Percentiles rank a stretch among this genome's conserved stretches.
Conservation (phyloP, 2,888 invertebrate species). For the Scelioninae gen. 1 region DNA sequence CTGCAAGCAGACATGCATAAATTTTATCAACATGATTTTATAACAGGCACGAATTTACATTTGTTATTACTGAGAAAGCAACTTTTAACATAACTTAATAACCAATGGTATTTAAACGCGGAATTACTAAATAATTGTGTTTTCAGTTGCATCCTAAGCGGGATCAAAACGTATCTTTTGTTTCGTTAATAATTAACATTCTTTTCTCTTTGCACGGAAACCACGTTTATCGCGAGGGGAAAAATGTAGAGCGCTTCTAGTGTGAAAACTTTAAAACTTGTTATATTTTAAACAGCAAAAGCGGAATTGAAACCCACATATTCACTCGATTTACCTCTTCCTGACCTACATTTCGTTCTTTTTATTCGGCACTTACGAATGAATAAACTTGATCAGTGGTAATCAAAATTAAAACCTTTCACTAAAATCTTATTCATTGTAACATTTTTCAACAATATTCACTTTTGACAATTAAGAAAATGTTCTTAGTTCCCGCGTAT, state of each 20-base stretch:
- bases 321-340: constrained; percentile 17
- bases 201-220: constrained; percentile 30
- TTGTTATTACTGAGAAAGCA: no score
- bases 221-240: constrained; percentile 13
- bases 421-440: no score
- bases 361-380: constrained; percentile 8
- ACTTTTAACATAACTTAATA: no score
- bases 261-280: constrained; percentile 39
- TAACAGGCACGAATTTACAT: no score
- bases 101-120: no score
- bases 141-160: not conserved
- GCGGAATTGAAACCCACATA: constrained; percentile 29
- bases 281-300: constrained; percentile 42
- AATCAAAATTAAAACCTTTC: not conserved
- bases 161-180: constrained; percentile 7
- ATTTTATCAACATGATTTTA: no score
- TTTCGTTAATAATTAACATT: constrained; percentile 35
- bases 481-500: no score
- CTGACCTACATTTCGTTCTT: constrained; percentile 15
- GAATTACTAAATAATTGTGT: not conserved
- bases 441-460: no score
- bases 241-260: constrained; percentile 18
- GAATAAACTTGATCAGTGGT: constrained; percentile 4
- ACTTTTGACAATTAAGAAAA: no score
- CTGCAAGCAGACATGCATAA: no score